phyloP scores from a whole-genome alignment of 2,113 vertebrate species.

The Macrotus californicus region DNA sequence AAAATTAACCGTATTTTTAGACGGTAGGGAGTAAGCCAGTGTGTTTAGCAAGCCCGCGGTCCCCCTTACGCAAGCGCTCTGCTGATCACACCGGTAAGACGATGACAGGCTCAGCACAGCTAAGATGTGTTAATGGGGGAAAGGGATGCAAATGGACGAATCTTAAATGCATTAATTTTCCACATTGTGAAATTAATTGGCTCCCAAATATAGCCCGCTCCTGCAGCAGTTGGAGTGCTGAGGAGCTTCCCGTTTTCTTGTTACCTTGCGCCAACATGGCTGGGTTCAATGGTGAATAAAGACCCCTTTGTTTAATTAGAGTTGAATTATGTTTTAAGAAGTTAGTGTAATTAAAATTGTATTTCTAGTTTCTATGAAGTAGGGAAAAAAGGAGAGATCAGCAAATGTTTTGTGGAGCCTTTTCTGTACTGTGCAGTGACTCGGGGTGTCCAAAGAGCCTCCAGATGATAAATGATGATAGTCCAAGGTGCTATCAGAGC shows the following conservation, averaged over 20 bases:
- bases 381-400: not conserved
- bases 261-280: slow-evolving; percentile 52
- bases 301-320: slow-evolving; percentile 71
- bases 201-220: slow-evolving; percentile 36
- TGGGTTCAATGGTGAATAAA: slow-evolving; percentile 41
- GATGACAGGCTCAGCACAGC: slow-evolving; percentile 43
- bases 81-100: not conserved
- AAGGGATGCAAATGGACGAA: slow-evolving; percentile 58
- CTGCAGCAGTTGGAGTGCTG: slow-evolving; percentile 61
- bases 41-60: not conserved
- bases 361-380: slow-evolving; percentile 32
- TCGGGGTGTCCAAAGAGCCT: not conserved
- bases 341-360: slow-evolving; percentile 66
- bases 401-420: not conserved
- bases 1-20: not conserved
- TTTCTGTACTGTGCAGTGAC: too few species aligned
- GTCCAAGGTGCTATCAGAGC: not conserved
- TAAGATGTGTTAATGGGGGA: slow-evolving; percentile 52
- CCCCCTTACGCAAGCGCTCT: not conserved
- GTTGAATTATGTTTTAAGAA: slow-evolving; percentile 68
- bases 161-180: slow-evolving; percentile 68
- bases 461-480: not conserved
- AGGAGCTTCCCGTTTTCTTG: not conserved
- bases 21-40: not conserved
- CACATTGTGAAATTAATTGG: slow-evolving; percentile 74